Conservation (phyloP, 2,888 invertebrate genomes). For the Encarsia formosa region DNA sequence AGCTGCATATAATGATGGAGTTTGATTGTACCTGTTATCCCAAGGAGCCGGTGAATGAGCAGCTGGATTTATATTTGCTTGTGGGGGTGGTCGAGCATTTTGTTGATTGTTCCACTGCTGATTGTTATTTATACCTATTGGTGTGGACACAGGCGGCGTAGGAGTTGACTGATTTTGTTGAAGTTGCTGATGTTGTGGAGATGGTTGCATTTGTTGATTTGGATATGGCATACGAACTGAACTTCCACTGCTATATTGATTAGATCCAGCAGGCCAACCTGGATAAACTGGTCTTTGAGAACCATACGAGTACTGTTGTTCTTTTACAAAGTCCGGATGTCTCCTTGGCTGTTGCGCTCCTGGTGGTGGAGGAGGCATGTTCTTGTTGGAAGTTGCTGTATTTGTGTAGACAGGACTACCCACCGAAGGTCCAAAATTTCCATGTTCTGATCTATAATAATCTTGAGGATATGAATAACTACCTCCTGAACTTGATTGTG, state of each 20-base stretch:
- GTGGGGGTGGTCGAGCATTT: constrained; percentile 40
- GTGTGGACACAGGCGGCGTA: constrained; percentile 36
- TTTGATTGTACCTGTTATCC: constrained; percentile 49
- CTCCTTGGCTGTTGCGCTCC: constrained; percentile 62
- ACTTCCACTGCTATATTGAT: constrained; percentile 47
- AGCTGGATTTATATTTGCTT: constrained; percentile 43
- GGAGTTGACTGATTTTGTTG: constrained; percentile 34
- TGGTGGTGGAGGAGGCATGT: constrained; percentile 63
- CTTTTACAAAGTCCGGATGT: constrained; percentile 80
- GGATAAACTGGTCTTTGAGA: constrained; percentile 64
- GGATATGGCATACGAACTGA: constrained; percentile 44
- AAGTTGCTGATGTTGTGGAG: constrained; percentile 32
- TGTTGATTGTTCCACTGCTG: constrained; percentile 46
- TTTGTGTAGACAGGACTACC: constrained; percentile 53
- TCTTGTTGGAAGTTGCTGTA: constrained; percentile 54
- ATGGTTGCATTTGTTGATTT: constrained; percentile 40
- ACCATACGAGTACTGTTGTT: constrained; percentile 58
- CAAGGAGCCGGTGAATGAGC: constrained; percentile 45
- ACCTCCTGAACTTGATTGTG: constrained; percentile 65
- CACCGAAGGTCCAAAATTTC: constrained; percentile 50
- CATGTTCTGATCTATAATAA: constrained; percentile 58
- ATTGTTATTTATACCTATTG: constrained; percentile 30
- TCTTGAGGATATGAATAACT: constrained; percentile 51
- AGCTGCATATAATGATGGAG: constrained; percentile 44
- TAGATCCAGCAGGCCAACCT: constrained; percentile 64